These are phyloP conservation scores for Margarornis squamiger DNA, from an alignment of 2,797 vertebrate species.

Conservation along the genomic window DNA sequence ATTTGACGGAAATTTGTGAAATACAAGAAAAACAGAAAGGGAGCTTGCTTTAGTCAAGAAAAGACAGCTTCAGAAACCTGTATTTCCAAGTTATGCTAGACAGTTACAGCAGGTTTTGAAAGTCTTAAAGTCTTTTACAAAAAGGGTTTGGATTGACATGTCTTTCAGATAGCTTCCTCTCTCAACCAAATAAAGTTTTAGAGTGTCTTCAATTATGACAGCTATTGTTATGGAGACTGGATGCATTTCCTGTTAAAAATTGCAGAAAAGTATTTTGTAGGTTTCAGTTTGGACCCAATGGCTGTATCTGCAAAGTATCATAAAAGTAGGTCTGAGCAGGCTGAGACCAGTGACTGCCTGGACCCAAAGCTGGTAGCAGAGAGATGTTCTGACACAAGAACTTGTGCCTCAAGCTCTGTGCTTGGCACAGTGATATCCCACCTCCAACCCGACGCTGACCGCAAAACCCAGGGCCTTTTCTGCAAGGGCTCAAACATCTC, in stretches of 20 bases:
- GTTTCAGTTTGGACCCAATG: neutral
- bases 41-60: neutral
- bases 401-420: fast-evolving
- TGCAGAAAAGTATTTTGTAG: neutral
- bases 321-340: neutral
- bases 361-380: neutral
- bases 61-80: neutral
- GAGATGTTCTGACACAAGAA: neutral
- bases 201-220: neutral
- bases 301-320: neutral
- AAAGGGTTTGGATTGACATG: neutral
- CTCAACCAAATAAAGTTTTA: neutral
- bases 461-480: neutral
- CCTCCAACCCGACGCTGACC: neutral
- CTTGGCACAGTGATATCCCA: neutral
- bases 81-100: neutral
- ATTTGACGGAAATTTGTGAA: neutral
- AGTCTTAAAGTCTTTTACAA: neutral
- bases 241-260: neutral
- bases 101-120: neutral
- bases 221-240: neutral
- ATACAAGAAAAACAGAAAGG: neutral
- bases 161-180: neutral
- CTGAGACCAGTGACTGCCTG: neutral
- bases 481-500: neutral